Percentiles rank a stretch among this genome's conserved stretches.
Evolutionary conservation across 1,140 invertebrate species (phyloP).

Genomic region (Cephus cinctus): DNA sequence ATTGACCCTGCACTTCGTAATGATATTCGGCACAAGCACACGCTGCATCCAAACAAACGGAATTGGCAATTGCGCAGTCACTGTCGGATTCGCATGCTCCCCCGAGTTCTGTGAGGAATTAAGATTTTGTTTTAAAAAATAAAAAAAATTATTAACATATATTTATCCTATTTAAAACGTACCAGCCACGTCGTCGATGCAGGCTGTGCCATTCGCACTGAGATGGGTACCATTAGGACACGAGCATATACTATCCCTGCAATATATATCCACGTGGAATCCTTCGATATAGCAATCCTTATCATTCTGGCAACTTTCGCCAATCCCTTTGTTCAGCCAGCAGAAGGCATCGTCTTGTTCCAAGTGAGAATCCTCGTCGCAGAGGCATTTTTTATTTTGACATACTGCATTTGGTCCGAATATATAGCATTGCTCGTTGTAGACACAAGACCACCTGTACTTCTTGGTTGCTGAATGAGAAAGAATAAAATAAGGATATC

Average conservation of each 20-base stretch:
- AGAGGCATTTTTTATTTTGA: constrained; percentile 21
- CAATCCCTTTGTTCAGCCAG: constrained; percentile 28
- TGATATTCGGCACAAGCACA: constrained; percentile 25
- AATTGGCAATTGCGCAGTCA: constrained; percentile 19
- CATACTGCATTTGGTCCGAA: constrained; percentile 33
- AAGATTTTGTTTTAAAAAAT: background rate
- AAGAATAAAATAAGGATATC: no score
- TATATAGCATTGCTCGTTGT: constrained; percentile 26
- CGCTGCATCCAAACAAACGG: constrained; percentile 13
- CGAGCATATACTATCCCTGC: constrained; percentile 11
- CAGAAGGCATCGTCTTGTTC: constrained; percentile 29
- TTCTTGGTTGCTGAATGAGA: constrained; percentile 15
- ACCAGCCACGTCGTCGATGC: constrained; percentile 15
- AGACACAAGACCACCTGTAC: constrained; percentile 19
- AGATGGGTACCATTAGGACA: constrained; percentile 21
- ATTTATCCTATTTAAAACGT: no score
- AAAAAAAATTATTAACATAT: no score
- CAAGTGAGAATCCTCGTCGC: constrained; percentile 27
- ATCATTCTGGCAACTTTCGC: constrained; percentile 18
- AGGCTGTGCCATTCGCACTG: constrained; percentile 13
- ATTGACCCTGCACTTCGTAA: constrained; percentile 13
- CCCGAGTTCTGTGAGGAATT: constrained; percentile 16
- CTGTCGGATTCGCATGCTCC: constrained; percentile 17
- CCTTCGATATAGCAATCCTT: constrained; percentile 24
- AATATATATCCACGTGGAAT: constrained; percentile 7